Evolutionary conservation across 2,113 vertebrate species (phyloP).

Genomic region (Forbesichthys agassizii): DNA sequence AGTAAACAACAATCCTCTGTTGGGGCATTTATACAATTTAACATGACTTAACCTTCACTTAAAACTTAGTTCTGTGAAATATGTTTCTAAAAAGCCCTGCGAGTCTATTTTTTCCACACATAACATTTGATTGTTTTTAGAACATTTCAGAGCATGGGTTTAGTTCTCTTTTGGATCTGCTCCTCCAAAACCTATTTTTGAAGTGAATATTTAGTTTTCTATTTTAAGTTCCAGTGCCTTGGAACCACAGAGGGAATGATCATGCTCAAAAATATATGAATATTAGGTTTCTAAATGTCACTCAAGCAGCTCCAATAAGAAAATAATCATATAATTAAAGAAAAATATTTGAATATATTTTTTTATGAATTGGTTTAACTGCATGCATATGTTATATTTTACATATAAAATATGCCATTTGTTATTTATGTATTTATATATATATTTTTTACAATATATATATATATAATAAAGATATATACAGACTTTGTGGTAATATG

Average conservation of each 20-base stretch:
- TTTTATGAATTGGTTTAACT: slow-evolving; percentile 44
- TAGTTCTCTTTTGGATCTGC: neutral
- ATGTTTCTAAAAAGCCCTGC: slow-evolving; percentile 37
- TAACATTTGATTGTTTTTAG: neutral
- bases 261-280: slow-evolving; percentile 14
- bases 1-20: slow-evolving; percentile 27
- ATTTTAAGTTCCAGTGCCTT: neutral
- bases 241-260: neutral
- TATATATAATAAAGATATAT: slow-evolving; percentile 66
- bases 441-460: slow-evolving; percentile 60
- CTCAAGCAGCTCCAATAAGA: slow-evolving; percentile 24
- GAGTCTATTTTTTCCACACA: slow-evolving; percentile 14
- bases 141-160: neutral
- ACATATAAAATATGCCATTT: slow-evolving; percentile 68
- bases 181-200: neutral
- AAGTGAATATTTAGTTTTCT: neutral
- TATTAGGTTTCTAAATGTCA: slow-evolving; percentile 11
- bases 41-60: neutral
- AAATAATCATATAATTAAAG: slow-evolving; percentile 36
- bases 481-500: slow-evolving; percentile 54
- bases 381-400: slow-evolving; percentile 64
- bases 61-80: neutral
- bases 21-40: slow-evolving; percentile 3
- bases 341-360: slow-evolving; percentile 45
- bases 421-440: slow-evolving; percentile 58